Conservation (phyloP, 2,113 vertebrate genomes). For the Antechinus flavipes region DNA sequence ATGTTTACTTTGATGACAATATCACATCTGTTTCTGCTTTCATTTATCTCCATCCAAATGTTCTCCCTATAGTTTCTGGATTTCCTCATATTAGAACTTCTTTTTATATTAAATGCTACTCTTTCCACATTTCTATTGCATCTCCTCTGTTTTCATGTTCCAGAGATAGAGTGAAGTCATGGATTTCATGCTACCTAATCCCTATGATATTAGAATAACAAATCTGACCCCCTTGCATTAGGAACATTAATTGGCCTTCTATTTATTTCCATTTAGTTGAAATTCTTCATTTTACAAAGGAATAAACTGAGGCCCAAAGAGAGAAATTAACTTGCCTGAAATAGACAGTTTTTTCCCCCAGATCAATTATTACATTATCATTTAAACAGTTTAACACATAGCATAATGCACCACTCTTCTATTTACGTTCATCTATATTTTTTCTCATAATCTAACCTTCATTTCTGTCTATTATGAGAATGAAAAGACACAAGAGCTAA, state of each 20-base stretch:
- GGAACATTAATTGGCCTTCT: neutral
- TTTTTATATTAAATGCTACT: neutral
- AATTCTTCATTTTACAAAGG: neutral
- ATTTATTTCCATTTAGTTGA: neutral
- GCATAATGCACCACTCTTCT: neutral
- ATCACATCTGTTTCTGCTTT: neutral
- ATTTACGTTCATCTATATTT: neutral
- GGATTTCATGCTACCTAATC: neutral
- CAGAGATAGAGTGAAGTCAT: neutral
- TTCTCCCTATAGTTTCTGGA: neutral
- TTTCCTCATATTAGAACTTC: neutral
- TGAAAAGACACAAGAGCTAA: neutral
- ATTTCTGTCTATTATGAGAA: neutral
- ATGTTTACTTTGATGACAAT: neutral
- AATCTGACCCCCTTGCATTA: neutral
- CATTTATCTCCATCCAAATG: neutral
- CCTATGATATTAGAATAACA: neutral
- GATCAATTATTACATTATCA: neutral
- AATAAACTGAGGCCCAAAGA: neutral
- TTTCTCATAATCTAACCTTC: neutral
- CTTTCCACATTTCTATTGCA: neutral
- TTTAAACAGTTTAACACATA: neutral
- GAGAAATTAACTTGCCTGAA: neutral
- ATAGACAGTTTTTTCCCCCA: neutral
- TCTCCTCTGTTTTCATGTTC: neutral